Evolutionary conservation across 1,140 invertebrate genomes (phyloP), one percentile per base, ranked within the genome.

Genomic region (Zophobas morio): DNA sequence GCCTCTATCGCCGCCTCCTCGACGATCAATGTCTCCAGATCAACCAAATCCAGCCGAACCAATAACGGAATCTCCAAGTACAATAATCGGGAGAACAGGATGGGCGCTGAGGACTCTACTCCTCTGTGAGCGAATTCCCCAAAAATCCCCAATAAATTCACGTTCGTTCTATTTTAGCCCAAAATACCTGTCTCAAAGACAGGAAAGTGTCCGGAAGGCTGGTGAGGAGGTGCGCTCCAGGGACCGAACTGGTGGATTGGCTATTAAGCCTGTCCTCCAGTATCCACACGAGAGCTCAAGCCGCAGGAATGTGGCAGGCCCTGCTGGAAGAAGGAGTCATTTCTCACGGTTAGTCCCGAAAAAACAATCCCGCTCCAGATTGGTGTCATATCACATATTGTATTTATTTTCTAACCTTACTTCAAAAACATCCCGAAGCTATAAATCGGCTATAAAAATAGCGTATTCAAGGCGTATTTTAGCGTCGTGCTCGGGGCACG

Each of bases 301-400:
- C 94, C 36, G 90, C 92, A 20, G 93, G 91, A 35, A 95, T 96
- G 91, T 96, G 94, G 93, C 95, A 96, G 84, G 92, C 92, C 0
- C 86, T 96, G n/a, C 87, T 96, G 34, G 95, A 96, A 85, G 94
- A 96, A 87, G 93, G 93, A 49, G 90, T 95, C 56, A 90, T 96
- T 76, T 89, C 70, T 51, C 40, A 37, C 20, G 37, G 63, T 33
- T 70, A 70, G 39, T 72, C 1, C 20, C 20, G 20, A 20, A 20
- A 20, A 20, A 20, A 20, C 20, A 20, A 20, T 20, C 20, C 20
- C 20, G 20, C 20, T 20, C 20, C 20, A 20, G 20, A 20, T 20
- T 20, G 20, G 20, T 20, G 20, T 20, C 20, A 20, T 20, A 20
- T 20, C 20, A 20, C 20, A 20, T 20, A 20, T 20, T 20, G 20